Base-by-base conservation (phyloP, 1,140 invertebrate genomes). In the Leptinotarsa undecemlineata region DNA sequence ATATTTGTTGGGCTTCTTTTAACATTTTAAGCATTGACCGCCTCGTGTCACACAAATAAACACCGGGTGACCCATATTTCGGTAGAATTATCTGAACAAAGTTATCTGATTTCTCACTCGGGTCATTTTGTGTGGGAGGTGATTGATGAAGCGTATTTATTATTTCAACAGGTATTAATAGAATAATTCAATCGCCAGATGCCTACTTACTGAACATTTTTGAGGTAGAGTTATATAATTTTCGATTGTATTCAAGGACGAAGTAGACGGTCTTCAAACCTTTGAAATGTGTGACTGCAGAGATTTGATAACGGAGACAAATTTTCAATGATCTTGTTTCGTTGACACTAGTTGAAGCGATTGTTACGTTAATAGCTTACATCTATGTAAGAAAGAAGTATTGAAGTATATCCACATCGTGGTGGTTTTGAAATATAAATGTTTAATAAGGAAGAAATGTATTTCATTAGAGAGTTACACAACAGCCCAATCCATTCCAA, bases 91-190 rank as follows among this genome's bases (percentile, higher is more conserved):
- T 17, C 51, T 57, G 51, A 57, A 57, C 6, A 57, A 4, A 57
- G n/a, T 57, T 57, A 57, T 57, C 51, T 57, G 51, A 57, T 57
- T 57, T 57, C 51, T 15, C 51, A 57, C 33, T 57, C 51, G 17
- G 51, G 3, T 17, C 6, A 17, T 57, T 57, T 57, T 19, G 51
- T 57, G 51, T 57, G 14, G 51, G 51, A 17, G 51, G 51, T 57
- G 51, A 57, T 57, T 57, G 51, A 57, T 57, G n/a, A 17, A 19
- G 4, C 51, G 15, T 19, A 57, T 57, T 57, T 19, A 57, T 57
- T 57, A 57, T 57, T 57, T 57, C 51, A 57, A 57, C 51, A 57
- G 51, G 51, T 57, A 57, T 57, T 57, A 57, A 57, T 57, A 57
- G 51, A 57, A 57, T 42, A 42, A 42, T 57, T n/a, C n/a, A 57